A percentile compares a stretch with the other conserved stretches of the same genome.
phyloP scores from a whole-genome alignment of 2,888 invertebrate genomes.

The Nipponacmea schrenckii region DNA sequence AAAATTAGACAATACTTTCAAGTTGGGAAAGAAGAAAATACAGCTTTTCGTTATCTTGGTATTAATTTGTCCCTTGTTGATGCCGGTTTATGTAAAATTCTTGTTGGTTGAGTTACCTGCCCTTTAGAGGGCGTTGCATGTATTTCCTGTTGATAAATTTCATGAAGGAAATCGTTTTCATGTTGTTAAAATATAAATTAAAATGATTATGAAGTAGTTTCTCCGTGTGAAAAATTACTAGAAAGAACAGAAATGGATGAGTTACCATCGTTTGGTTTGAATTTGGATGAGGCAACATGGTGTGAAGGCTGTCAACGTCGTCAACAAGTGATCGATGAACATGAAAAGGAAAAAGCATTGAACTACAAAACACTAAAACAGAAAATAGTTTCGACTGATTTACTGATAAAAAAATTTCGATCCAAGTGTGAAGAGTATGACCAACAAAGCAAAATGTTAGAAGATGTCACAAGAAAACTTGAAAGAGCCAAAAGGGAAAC shows the following conservation, averaged over 20 bases:
- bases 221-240: too few species aligned
- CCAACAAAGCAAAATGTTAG: constrained; percentile 1
- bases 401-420: neutral
- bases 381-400: neutral
- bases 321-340: neutral
- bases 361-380: neutral
- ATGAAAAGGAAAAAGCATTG: neutral
- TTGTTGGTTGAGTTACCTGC: too few species aligned
- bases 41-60: too few species aligned
- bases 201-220: too few species aligned
- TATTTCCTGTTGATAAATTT: too few species aligned
- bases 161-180: too few species aligned
- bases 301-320: neutral
- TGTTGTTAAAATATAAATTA: too few species aligned
- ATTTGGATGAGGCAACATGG: neutral
- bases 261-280: neutral
- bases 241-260: neutral
- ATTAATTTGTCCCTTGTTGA: too few species aligned
- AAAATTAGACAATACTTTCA: too few species aligned
- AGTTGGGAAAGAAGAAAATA: too few species aligned
- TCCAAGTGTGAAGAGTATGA: constrained; percentile 1
- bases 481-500: neutral
- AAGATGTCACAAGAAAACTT: neutral
- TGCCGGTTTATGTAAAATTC: too few species aligned
- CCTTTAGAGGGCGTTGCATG: too few species aligned